These are phyloP conservation scores for Deilephila elpenor DNA, from an alignment of 2,888 invertebrate species.

Conservation along the genomic window DNA sequence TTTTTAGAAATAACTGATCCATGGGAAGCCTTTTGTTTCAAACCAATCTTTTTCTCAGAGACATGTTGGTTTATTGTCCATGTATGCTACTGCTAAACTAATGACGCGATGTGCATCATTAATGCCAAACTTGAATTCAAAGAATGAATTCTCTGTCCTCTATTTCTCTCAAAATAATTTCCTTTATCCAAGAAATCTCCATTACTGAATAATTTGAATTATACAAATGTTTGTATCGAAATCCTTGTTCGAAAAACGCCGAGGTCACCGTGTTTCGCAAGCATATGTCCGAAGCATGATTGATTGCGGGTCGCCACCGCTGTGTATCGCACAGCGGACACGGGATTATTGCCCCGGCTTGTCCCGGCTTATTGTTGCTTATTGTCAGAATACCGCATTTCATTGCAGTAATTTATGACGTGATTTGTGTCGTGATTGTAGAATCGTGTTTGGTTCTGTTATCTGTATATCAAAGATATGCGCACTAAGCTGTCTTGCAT, in stretches of 20 bases:
- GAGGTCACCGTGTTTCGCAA: background rate
- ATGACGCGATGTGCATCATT: too few relatives aligned
- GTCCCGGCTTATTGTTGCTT: constrained; percentile 9
- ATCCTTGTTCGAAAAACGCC: constrained; percentile 11
- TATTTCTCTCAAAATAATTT: too few relatives aligned
- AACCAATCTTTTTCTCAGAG: too few relatives aligned
- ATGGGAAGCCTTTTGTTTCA: too few relatives aligned
- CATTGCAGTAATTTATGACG: constrained; percentile 12
- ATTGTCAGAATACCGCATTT: background rate
- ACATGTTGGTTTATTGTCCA: too few relatives aligned
- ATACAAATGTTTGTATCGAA: background rate
- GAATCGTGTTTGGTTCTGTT: background rate
- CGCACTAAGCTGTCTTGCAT: too few relatives aligned
- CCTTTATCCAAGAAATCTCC: background rate
- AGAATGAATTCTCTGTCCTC: too few relatives aligned
- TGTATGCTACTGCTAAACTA: too few relatives aligned
- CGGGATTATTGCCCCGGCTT: background rate
- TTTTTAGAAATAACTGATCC: too few relatives aligned
- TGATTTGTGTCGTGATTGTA: background rate
- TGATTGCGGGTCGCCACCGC: constrained; percentile 10
- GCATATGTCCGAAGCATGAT: constrained; percentile 22
- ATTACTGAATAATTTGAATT: background rate
- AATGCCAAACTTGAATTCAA: too few relatives aligned
- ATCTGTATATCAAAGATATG: background rate
- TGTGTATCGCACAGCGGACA: background rate